Evolutionary conservation across 1,140 invertebrate genomes (phyloP), one percentile per base, ranked within the genome.

Genomic region (Mamestra configurata): DNA sequence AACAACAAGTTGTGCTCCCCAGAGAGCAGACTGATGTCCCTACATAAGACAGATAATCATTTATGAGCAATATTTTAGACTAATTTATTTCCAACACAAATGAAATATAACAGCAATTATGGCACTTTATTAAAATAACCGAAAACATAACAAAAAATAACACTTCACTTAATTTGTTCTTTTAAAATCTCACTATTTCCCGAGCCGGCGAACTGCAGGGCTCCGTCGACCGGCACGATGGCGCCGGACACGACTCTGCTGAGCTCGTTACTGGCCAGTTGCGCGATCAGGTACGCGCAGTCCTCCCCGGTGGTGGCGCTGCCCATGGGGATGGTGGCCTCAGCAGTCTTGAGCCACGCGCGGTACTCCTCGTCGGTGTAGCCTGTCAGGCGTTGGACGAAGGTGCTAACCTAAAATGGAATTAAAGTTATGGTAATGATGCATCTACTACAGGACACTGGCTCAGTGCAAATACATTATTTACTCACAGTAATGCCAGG

Each of bases 261-360:
- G 31, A 31, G 8, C 4, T 57, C 31, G 40, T 77, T 51, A 11
- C 72, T 59, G 8, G 81, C 98, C 43, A 98, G 92, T 89, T 98
- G 98, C n/a, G 96, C 96, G 83, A 98, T 98, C 3, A 97, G 95
- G 73, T 95, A 94, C 0, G 98, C 98, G 3, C 98, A 96, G 96
- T 98, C 98, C n/a, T 96, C 95, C 3, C 96, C 84, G 4, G 68
- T 51, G 20, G 97, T 98, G 4, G 97, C 95, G 66, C 97, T 95
- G 24, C 98, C 97, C 15, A 98, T 86, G 1, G 98, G 85, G 8
- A 86, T 80, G 1, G 43, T 24, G 1, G n/a, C 4, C 35, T 79
- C 79, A 0, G 71, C 53, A 1, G 64, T 75, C 15, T 46, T 66
- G 11, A 86, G 70, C 79, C 81, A 86, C 8, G 59, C 55, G 1